Evolutionary conservation across 1,140 invertebrate species (phyloP), one percentile per base, ranked within the genome.

Genomic region (Fopius arisanus): DNA sequence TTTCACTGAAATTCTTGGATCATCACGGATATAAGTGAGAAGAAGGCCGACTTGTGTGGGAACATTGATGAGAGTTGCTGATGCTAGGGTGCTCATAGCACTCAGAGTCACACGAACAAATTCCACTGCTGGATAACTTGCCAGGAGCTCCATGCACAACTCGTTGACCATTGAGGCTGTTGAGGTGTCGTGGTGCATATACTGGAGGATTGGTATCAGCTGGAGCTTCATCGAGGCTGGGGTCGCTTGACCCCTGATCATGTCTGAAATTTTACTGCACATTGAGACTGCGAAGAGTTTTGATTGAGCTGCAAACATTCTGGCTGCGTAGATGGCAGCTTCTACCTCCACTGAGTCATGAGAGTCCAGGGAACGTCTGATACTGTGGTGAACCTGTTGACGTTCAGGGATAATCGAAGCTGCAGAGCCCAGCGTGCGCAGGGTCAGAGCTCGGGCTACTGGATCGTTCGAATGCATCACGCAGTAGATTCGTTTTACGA

Each of bases 401-500:
- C 94, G 91, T 87, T 98, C 96, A 5, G 96, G 93, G 78, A 98
- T 97, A 43, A 98, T 96, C 21, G 93, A 92, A 2, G 97, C 96
- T 40, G 98, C 94, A 72, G 95, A 96, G 0, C 96, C 97, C 29
- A 99, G 89, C 0, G 96, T 97, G 78, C 95, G 90, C 16, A 99
- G 84, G 0, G 96, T 97, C 0, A 99, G 87, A 0, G 96, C 96
- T 81, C 97, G 90, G 0, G 97, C 97, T 33, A 98, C 93, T 0
- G 97, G 96, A 89, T 99, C 97, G 88, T 99, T 99, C 3, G 96
- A 97, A 85, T 99, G 96, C 81, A 97, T 95, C 0, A 99, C 97
- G 84, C 95, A 94, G 82, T 95, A 98, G n/a, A 99, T 94, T 78
- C 96, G 89, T 69, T 94, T 90, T 1, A 98, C 92, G 89, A 98